A percentile compares a stretch with the other conserved stretches of the same genome.
phyloP scores from a whole-genome alignment of 2,113 vertebrate genomes.

The Brachypteracias leptosomus region DNA sequence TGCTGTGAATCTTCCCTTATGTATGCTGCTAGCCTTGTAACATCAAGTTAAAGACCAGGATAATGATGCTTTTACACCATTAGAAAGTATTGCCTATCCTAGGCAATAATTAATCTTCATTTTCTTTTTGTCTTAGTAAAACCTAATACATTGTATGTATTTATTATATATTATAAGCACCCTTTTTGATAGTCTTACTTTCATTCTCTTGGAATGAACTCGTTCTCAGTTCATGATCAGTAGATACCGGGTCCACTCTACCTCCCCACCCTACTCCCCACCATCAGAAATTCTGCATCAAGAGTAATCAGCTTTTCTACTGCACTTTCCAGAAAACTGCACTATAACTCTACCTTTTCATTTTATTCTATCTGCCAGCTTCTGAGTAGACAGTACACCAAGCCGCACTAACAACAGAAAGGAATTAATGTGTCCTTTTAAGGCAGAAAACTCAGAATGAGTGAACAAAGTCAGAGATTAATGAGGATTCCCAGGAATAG shows the following conservation, averaged over 20 bases:
- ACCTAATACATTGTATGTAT: background rate
- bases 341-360: background rate
- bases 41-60: background rate
- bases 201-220: background rate
- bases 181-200: background rate
- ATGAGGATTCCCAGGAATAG: background rate
- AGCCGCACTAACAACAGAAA: background rate
- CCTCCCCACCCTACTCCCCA: rapidly evolving
- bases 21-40: background rate
- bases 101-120: background rate
- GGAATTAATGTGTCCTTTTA: background rate
- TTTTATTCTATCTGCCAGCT: background rate
- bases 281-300: background rate
- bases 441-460: background rate
- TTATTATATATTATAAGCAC: background rate
- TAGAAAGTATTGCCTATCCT: background rate
- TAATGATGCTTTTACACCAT: background rate
- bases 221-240: background rate
- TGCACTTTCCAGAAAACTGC: background rate
- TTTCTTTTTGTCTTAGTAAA: background rate
- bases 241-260: background rate
- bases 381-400: background rate
- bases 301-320: background rate
- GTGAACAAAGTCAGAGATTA: background rate
- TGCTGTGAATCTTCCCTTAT: background rate